Evolutionary conservation across 2,113 vertebrate species (phyloP).

Genomic region (Cervus canadensis): DNA sequence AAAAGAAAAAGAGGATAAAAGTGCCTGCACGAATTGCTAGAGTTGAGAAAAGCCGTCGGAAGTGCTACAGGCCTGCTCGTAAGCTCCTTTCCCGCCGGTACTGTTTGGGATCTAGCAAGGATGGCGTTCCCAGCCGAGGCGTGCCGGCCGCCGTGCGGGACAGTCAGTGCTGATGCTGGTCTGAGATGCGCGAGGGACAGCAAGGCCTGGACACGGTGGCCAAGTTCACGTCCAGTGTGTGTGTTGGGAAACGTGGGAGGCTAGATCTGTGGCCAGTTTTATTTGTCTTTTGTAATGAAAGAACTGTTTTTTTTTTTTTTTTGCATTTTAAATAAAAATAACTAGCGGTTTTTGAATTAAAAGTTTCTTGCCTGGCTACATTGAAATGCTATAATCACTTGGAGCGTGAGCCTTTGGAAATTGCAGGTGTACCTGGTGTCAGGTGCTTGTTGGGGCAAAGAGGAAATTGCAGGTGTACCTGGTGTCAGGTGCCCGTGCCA

Average conservation of each 20-base stretch:
- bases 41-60: neutral
- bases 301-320: neutral
- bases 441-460: neutral
- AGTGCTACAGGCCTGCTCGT: neutral
- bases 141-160: neutral
- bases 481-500: rapidly evolving
- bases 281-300: neutral
- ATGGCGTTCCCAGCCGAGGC: neutral
- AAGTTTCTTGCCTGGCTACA: neutral
- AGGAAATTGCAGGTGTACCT: rapidly evolving
- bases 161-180: neutral
- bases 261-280: neutral
- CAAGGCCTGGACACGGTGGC: neutral
- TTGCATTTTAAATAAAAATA: neutral
- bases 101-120: neutral
- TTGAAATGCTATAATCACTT: neutral
- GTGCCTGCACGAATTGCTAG: neutral
- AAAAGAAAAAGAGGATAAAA: neutral
- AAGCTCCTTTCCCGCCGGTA: neutral
- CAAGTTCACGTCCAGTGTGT: neutral
- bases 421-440: rapidly evolving
- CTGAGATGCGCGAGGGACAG: neutral
- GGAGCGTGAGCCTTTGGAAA: neutral
- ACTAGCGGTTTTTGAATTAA: neutral
- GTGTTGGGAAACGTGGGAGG: neutral